These are phyloP conservation scores for Stegana nigrithorax DNA, from an alignment of 2,888 invertebrate species.

Conservation along the genomic window DNA sequence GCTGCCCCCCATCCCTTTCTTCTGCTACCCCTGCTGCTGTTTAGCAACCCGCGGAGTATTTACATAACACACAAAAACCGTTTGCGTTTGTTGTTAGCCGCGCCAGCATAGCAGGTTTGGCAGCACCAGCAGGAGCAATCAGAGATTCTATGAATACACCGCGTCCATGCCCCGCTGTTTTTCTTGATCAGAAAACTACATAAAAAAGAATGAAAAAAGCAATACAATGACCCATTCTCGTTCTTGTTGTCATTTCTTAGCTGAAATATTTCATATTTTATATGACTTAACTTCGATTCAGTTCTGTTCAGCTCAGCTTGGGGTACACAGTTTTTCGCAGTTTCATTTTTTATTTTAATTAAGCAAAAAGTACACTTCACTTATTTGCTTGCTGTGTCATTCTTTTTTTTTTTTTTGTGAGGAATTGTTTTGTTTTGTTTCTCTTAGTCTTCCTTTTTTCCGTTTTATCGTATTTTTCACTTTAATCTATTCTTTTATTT, in stretches of 20 bases:
- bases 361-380: not conserved
- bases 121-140: not conserved
- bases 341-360: too few relatives aligned
- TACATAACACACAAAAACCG: conserved; percentile 13
- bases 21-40: conserved; percentile 3
- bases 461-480: not conserved
- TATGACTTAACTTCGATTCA: too few relatives aligned
- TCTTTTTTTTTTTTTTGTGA: too few relatives aligned
- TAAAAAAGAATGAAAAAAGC: too few relatives aligned
- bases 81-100: not conserved
- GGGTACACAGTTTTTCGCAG: too few relatives aligned
- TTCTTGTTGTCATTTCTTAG: too few relatives aligned
- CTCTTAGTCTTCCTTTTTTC: not conserved
- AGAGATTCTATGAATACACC: too few relatives aligned
- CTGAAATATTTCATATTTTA: not conserved
- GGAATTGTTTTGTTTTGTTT: too few relatives aligned
- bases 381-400: not conserved
- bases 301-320: too few relatives aligned
- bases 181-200: too few relatives aligned
- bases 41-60: conserved; percentile 2
- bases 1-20: not conserved
- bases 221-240: too few relatives aligned
- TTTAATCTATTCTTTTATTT: not conserved
- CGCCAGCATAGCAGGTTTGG: not conserved
- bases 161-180: too few relatives aligned